These are phyloP conservation scores for Anticlea derivata DNA, from an alignment of 2,888 invertebrate genomes.

Conservation along the genomic window DNA sequence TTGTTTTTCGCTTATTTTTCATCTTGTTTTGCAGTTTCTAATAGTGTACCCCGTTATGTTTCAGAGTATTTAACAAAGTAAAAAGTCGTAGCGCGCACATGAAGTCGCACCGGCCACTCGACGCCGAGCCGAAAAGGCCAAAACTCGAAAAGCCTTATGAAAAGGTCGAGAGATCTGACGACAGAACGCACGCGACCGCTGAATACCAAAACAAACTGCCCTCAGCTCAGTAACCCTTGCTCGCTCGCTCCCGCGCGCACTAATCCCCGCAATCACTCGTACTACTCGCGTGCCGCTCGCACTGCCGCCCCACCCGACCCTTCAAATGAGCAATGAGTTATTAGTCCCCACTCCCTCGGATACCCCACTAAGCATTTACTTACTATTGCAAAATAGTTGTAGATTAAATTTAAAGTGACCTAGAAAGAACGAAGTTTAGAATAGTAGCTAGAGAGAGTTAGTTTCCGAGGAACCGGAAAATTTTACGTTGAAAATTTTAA, in stretches of 20 bases:
- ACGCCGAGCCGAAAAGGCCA: constrained; percentile 89
- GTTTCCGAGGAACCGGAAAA: constrained; percentile 53
- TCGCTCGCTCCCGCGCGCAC: constrained; percentile 52
- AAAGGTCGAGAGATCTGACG: constrained; percentile 81
- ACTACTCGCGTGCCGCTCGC: constrained; percentile 33
- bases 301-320: constrained; percentile 38
- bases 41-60: constrained; percentile 81
- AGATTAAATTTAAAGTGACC: constrained; percentile 63
- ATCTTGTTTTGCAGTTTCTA: constrained; percentile 70
- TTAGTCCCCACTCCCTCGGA: constrained; percentile 51
- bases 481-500: constrained; percentile 58
- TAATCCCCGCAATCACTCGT: constrained; percentile 38
- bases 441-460: constrained; percentile 67
- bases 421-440: constrained; percentile 63
- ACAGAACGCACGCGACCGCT: constrained; percentile 71
- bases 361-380: constrained; percentile 74
- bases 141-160: constrained; percentile 85
- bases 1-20: constrained; percentile 50
- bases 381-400: constrained; percentile 63
- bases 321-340: constrained; percentile 37
- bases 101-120: constrained; percentile 98
- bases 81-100: constrained; percentile 99
- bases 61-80: constrained; percentile 98
- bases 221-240: constrained; percentile 60
- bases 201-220: constrained; percentile 71